Evolutionary conservation across 2,113 vertebrate species (phyloP).

Genomic region (Plectropomus leopardus): DNA sequence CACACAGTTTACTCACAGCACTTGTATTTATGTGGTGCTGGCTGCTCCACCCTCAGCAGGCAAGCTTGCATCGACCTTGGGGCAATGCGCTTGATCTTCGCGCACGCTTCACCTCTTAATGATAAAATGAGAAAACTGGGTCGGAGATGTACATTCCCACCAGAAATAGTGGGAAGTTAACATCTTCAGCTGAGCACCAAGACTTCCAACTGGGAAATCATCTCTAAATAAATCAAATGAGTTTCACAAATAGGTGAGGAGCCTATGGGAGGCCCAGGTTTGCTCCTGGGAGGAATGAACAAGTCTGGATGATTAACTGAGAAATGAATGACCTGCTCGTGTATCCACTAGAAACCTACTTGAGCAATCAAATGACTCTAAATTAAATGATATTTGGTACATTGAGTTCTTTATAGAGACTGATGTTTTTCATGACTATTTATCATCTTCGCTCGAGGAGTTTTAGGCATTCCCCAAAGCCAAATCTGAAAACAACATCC

Average conservation of each 20-base stretch:
- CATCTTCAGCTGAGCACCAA: constrained; percentile 78
- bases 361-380: constrained; percentile 72
- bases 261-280: constrained; percentile 79
- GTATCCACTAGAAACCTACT: constrained; percentile 77
- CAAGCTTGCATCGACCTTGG: constrained; percentile 72
- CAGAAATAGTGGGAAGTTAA: constrained; percentile 83
- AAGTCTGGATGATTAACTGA: constrained; percentile 83
- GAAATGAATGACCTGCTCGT: constrained; percentile 82
- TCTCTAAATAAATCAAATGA: constrained; percentile 87
- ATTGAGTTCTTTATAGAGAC: constrained; percentile 53
- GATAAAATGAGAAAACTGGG: constrained; percentile 83
- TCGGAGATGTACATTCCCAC: constrained; percentile 81
- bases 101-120: constrained; percentile 76
- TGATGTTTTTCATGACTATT: constrained; percentile 61
- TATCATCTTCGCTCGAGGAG: constrained; percentile 51
- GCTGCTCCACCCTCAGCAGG: constrained; percentile 63
- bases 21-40: constrained; percentile 52
- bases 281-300: constrained; percentile 77
- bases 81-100: constrained; percentile 74
- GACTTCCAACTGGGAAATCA: constrained; percentile 87
- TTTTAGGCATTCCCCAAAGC: constrained; percentile 25
- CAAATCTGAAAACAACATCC: constrained; percentile 23
- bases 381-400: constrained; percentile 74
- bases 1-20: constrained; percentile 54
- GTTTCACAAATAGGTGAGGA: constrained; percentile 85